These are phyloP conservation scores for Dolichomitus sp. DNA, from an alignment of 2,888 invertebrate species.

Conservation along the genomic window DNA sequence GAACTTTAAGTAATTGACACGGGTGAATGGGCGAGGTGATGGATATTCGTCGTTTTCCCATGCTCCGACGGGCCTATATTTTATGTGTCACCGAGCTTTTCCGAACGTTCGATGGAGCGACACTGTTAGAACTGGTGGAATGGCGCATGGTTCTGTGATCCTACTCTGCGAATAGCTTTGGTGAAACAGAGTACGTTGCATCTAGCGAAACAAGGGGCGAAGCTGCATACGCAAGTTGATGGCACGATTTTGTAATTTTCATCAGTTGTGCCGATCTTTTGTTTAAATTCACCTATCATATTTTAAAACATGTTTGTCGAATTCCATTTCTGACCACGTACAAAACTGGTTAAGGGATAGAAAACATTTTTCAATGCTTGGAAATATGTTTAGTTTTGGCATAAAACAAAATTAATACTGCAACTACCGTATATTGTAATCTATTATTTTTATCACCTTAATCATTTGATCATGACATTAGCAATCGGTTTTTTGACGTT, in stretches of 20 bases:
- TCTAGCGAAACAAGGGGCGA: not conserved
- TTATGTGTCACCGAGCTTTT: conserved; percentile 75
- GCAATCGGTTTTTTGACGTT: too few relatives aligned
- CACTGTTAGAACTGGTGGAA: conserved; percentile 48
- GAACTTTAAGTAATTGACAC: conserved; percentile 73
- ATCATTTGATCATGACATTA: too few relatives aligned
- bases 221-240: not conserved
- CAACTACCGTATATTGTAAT: too few relatives aligned
- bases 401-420: too few relatives aligned
- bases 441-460: too few relatives aligned
- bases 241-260: not conserved
- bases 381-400: too few relatives aligned
- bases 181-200: conserved; percentile 4
- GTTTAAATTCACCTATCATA: not conserved
- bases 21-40: conserved; percentile 69
- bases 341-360: too few relatives aligned
- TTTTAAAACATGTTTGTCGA: too few relatives aligned
- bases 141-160: conserved; percentile 29
- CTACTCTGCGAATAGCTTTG: conserved; percentile 6
- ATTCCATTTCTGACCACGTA: too few relatives aligned
- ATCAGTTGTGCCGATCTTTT: not conserved
- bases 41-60: conserved; percentile 74
- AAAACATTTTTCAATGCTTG: too few relatives aligned
- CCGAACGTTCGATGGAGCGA: conserved; percentile 70
- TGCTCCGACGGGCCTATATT: conserved; percentile 73